These are phyloP conservation scores for Bovichtus diacanthus DNA, from an alignment of 2,797 vertebrate genomes.

Conservation along the genomic window DNA sequence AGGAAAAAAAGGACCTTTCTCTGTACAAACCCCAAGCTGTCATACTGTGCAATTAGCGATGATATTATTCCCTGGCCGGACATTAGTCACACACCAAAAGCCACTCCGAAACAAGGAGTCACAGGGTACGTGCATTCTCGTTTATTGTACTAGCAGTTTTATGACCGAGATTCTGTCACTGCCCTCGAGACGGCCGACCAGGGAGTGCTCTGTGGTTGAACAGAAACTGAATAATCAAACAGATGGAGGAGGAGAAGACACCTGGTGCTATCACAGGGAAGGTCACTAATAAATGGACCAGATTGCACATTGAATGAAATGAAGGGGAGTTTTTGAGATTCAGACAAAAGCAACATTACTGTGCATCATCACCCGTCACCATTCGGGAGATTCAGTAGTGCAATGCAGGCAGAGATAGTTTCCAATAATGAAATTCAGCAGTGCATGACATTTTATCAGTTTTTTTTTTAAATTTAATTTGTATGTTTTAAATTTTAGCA, in stretches of 20 bases:
- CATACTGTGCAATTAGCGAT: constrained; percentile 67
- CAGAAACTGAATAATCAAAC: constrained; percentile 79
- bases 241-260: constrained; percentile 77
- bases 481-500: constrained; percentile 11
- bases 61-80: constrained; percentile 69
- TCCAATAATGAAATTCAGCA: not conserved
- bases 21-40: constrained; percentile 55
- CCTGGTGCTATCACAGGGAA: constrained; percentile 71
- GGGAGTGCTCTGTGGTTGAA: constrained; percentile 69
- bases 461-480: constrained; percentile 1
- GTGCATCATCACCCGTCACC: constrained; percentile 5
- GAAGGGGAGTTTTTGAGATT: constrained; percentile 20
- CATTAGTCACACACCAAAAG: constrained; percentile 63
- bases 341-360: constrained; percentile 42
- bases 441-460: not conserved
- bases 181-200: constrained; percentile 45
- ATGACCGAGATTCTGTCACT: constrained; percentile 62
- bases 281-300: constrained; percentile 68
- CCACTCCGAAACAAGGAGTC: constrained; percentile 41
- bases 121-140: constrained; percentile 40
- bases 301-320: constrained; percentile 42
- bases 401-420: constrained; percentile 5
- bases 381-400: constrained; percentile 1
- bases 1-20: constrained; percentile 21
- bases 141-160: constrained; percentile 68